Evolutionary conservation across 2,888 invertebrate species (phyloP).

Genomic region (Tachina fera): DNA sequence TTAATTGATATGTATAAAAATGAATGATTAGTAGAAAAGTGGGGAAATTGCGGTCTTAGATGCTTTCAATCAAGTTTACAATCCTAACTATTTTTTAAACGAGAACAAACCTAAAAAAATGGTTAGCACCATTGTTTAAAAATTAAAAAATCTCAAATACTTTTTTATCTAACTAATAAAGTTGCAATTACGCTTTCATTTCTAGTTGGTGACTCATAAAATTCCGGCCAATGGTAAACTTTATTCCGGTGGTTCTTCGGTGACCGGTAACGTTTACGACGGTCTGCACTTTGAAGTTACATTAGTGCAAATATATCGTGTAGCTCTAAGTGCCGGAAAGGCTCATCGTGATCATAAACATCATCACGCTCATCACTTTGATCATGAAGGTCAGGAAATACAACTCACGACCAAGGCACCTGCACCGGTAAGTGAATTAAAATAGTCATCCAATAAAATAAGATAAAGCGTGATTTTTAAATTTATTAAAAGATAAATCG

Average conservation of each 20-base stretch:
- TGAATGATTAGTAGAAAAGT: too few species aligned
- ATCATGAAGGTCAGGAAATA: slow-evolving; percentile 88
- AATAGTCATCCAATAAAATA: background rate
- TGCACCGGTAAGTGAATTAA: slow-evolving; percentile 75
- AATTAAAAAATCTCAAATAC: too few species aligned
- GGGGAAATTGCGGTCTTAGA: too few species aligned
- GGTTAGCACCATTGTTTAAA: too few species aligned
- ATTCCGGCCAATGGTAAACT: slow-evolving; percentile 90
- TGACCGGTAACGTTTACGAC: slow-evolving; percentile 80
- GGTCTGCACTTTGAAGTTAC: slow-evolving; percentile 87
- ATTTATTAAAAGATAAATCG: slow-evolving; percentile 81
- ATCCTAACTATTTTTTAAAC: too few species aligned
- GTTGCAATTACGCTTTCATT: background rate
- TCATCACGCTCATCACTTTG: slow-evolving; percentile 92
- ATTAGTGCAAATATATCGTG: slow-evolving; percentile 90
- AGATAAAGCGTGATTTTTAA: background rate
- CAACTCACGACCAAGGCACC: slow-evolving; percentile 85
- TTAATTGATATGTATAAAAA: too few species aligned
- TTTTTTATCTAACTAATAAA: background rate
- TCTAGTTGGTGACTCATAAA: slow-evolving; percentile 89
- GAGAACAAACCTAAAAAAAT: too few species aligned
- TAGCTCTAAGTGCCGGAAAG: slow-evolving; percentile 92
- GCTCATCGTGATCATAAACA: slow-evolving; percentile 94
- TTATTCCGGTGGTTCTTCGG: slow-evolving; percentile 86
- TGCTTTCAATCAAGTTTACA: too few species aligned